These are phyloP conservation scores for Schizopygopsis malacanthus DNA, from an alignment of 2,797 vertebrate species.

Conservation along the genomic window DNA sequence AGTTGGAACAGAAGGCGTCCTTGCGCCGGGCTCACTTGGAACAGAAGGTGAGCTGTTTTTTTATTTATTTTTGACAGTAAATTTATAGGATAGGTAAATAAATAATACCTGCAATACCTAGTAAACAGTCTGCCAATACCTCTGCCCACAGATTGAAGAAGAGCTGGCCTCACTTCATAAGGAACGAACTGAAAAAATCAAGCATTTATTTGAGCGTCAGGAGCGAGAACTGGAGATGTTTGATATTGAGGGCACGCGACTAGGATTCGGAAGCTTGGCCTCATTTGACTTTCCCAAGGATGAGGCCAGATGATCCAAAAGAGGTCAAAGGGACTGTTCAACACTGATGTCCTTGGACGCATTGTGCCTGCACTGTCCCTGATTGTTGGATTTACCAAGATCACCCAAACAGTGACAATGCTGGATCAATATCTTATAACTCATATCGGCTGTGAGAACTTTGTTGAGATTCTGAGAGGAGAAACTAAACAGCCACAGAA, in stretches of 20 bases:
- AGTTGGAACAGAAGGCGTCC: slow-evolving; percentile 97
- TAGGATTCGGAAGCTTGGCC: slow-evolving; percentile 95
- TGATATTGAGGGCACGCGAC: slow-evolving; percentile 94
- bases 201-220: slow-evolving; percentile 94
- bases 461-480: slow-evolving; percentile 73
- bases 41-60: slow-evolving; percentile 90
- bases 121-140: neutral
- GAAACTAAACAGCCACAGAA: slow-evolving; percentile 70
- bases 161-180: slow-evolving; percentile 97
- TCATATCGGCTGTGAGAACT: slow-evolving; percentile 46
- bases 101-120: neutral
- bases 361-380: slow-evolving; percentile 88
- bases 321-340: slow-evolving; percentile 75
- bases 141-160: slow-evolving; percentile 90
- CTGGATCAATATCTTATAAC: slow-evolving; percentile 57
- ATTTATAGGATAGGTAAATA: neutral
- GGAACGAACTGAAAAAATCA: slow-evolving; percentile 96
- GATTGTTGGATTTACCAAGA: slow-evolving; percentile 84
- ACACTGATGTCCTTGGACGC: slow-evolving; percentile 85
- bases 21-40: slow-evolving; percentile 96
- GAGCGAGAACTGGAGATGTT: slow-evolving; percentile 94
- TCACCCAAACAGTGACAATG: slow-evolving; percentile 74
- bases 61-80: neutral
- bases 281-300: slow-evolving; percentile 96
- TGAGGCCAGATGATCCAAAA: slow-evolving; percentile 90